Base-by-base conservation (phyloP, 2,797 vertebrate genomes). In the Melanotaenia maccullochi region DNA sequence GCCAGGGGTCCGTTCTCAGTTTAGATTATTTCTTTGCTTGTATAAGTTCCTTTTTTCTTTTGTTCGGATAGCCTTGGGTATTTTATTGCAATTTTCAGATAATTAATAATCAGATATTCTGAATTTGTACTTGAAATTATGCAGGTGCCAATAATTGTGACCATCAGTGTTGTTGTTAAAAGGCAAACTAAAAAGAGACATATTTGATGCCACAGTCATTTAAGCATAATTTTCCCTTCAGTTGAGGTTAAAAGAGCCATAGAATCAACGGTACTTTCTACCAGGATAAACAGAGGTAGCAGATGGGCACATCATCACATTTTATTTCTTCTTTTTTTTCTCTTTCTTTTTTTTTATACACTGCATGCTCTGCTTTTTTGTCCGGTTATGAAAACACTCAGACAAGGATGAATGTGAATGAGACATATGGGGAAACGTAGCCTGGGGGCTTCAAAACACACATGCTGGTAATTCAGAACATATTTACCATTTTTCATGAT, bases 401-500 rank as follows among this genome's bases (percentile, higher is more conserved):
- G 86, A 78, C 73, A 12, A 71, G 79, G 86, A 88, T 90, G 83
- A 90, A 87, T 90, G 77, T 80, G 88, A 91, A 85, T 83, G 79
- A 90, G 89, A 90, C 91, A 93, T 92, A 92, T 91, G 91, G 91
- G 68, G 77, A 87, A 84, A 83, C 74, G 76, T 82, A 85, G 89
- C 92, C 89, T 18, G 81, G 68, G 69, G 91, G 91, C 83, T 84
- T 89, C 61, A 75, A 86, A 90, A 90, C 91, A 89, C 91, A 90
- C 89, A 88, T 92, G 91, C 89, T 89, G 83, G 86, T 92, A 90
- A 93, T 90, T 91, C 90, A 86, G 81, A 90, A 90, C 90, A 91
- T 91, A 92, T 92, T 92, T 91, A 88, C 83, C 79, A 88, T 90
- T 91, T 90, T 87, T 89, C 83, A 87, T 85, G 78, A 88, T 68